These are phyloP conservation scores for Drosophila conformis DNA, from an alignment of 2,888 invertebrate species.

Conservation along the genomic window DNA sequence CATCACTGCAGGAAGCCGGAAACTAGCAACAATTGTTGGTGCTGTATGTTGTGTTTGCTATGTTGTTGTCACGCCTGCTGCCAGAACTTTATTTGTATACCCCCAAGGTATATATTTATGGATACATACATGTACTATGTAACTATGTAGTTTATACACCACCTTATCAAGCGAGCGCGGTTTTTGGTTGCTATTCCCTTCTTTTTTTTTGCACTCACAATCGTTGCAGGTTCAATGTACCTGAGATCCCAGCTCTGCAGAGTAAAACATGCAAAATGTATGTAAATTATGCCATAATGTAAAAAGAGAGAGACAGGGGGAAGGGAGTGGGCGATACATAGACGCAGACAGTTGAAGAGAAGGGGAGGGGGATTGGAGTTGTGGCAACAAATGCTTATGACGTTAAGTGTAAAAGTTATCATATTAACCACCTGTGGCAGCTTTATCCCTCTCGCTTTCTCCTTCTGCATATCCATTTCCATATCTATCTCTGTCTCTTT, in stretches of 20 bases:
- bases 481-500: not conserved
- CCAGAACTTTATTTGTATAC: constrained; percentile 59
- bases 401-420: constrained; percentile 72
- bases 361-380: too few species aligned
- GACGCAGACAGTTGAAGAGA: constrained; percentile 1
- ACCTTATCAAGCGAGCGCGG: constrained; percentile 44
- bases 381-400: constrained; percentile 50
- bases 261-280: constrained; percentile 74
- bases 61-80: constrained; percentile 56
- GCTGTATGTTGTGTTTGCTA: constrained; percentile 28
- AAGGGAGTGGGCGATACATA: constrained; percentile 8
- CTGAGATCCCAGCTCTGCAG: constrained; percentile 40
- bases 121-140: not conserved
- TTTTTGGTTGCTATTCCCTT: constrained; percentile 23
- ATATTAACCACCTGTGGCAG: constrained; percentile 76
- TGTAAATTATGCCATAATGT: constrained; percentile 70
- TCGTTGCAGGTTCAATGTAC: constrained; percentile 75
- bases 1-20: constrained; percentile 78
- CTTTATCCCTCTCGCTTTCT: not conserved
- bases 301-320: too few species aligned
- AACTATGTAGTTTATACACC: not conserved
- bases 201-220: constrained; percentile 44
- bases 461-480: not conserved
- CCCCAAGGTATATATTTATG: not conserved
- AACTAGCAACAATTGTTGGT: constrained; percentile 75